phyloP scores from a whole-genome alignment of 2,888 invertebrate species.

The Ametastegia equiseti region DNA sequence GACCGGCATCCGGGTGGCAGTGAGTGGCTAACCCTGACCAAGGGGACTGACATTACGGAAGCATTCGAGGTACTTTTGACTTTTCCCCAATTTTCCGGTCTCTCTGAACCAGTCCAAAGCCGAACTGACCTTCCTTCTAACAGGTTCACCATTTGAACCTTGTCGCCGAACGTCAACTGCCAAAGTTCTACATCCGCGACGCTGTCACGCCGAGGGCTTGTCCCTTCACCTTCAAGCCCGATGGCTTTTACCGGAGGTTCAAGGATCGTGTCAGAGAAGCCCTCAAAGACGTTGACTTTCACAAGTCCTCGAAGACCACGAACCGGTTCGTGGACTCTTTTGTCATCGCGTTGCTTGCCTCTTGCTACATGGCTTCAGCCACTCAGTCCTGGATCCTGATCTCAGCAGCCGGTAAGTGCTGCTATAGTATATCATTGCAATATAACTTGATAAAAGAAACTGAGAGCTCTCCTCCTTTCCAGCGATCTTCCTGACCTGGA shows the following conservation, averaged over 20 bases:
- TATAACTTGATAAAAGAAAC: too few species aligned
- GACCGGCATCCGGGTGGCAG: constrained; percentile 90
- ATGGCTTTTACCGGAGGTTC: constrained; percentile 86
- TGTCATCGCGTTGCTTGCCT: constrained; percentile 53
- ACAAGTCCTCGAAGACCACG: constrained; percentile 67
- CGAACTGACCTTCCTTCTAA: background rate
- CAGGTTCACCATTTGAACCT: constrained; percentile 82
- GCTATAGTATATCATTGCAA: background rate
- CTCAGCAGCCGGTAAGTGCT: constrained; percentile 67
- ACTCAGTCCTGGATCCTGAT: constrained; percentile 63
- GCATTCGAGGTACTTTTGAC: constrained; percentile 81
- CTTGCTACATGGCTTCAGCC: constrained; percentile 58
- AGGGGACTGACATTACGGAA: constrained; percentile 90
- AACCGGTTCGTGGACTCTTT: constrained; percentile 69
- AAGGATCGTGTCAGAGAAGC: constrained; percentile 79
- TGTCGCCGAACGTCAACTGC: constrained; percentile 79
- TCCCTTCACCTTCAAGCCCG: constrained; percentile 85
- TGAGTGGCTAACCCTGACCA: constrained; percentile 85
- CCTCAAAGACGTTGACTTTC: constrained; percentile 78
- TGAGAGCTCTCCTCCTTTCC: background rate
- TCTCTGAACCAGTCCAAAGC: background rate
- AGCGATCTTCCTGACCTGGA: constrained; percentile 80
- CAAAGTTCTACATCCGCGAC: constrained; percentile 82
- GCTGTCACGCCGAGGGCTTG: constrained; percentile 82
- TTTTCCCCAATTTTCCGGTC: too few species aligned